phyloP scores from a whole-genome alignment of 1,140 invertebrate species.

The Drosophila mojavensis region DNA sequence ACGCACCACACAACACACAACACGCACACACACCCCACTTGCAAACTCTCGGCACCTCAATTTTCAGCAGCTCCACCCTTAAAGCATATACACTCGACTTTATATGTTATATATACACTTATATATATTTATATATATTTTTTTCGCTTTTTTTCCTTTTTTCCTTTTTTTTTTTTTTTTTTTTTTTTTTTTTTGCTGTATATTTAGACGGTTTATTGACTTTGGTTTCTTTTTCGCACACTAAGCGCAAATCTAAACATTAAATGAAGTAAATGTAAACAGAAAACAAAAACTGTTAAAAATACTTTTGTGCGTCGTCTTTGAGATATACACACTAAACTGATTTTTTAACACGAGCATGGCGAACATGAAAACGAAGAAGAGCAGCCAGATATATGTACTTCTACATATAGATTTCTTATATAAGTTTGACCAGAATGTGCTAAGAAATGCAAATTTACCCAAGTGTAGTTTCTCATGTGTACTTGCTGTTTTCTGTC shows the following conservation, averaged over 20 bases:
- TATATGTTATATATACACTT: conserved; percentile 6
- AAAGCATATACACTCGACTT: conserved; percentile 24
- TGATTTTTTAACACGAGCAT: no score
- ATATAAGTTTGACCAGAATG: neutral
- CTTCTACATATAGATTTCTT: no score
- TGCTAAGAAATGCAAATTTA: no score
- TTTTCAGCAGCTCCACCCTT: conserved; percentile 18
- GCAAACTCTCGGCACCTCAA: conserved; percentile 2
- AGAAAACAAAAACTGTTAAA: conserved; percentile 26
- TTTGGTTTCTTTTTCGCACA: conserved; percentile 71
- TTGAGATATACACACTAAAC: neutral
- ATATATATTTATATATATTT: neutral
- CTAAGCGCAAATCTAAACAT: conserved; percentile 65
- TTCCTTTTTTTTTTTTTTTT: conserved; percentile 31
- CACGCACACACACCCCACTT: conserved; percentile 3
- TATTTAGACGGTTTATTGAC: conserved; percentile 74
- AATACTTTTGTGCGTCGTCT: conserved; percentile 10
- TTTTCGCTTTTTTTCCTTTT: conserved; percentile 20
- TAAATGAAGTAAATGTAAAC: conserved; percentile 68
- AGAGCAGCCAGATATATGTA: no score
- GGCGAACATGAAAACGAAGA: neutral
- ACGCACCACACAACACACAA: neutral
- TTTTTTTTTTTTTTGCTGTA: conserved; percentile 32
- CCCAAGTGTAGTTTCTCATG: no score
- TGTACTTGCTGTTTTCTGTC: no score